phyloP scores from a whole-genome alignment of 2,797 vertebrate genomes.

The Pogoniulus pusillus region DNA sequence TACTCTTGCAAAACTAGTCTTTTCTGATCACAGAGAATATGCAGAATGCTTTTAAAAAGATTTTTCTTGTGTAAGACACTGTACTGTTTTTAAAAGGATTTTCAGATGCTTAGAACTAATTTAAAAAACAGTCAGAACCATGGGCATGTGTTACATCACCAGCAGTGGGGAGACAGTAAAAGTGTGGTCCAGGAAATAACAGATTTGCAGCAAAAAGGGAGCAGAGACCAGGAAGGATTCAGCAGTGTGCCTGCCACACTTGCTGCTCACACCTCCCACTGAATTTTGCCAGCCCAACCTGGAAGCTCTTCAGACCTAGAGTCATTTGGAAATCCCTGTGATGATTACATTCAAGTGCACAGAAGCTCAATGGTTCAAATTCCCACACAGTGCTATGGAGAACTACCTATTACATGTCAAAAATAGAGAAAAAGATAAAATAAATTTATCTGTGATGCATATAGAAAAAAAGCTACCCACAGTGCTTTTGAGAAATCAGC shows the following conservation, averaged over 20 bases:
- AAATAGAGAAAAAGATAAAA: background rate
- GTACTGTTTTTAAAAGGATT: background rate
- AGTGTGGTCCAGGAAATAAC: background rate
- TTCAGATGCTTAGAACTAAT: background rate
- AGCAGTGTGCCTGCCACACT: background rate
- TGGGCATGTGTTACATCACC: background rate
- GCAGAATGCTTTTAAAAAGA: background rate
- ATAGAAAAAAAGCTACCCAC: background rate
- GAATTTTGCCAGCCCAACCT: background rate
- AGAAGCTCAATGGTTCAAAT: background rate
- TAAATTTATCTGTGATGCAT: background rate
- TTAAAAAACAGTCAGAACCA: background rate
- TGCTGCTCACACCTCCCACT: background rate
- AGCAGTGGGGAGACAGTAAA: background rate
- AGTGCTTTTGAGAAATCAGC: background rate
- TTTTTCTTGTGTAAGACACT: background rate
- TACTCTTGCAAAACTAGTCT: background rate
- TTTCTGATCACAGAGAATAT: background rate
- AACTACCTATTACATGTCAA: background rate
- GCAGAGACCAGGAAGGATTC: background rate
- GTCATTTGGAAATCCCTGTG: background rate
- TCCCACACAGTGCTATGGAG: background rate
- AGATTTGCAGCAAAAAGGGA: background rate
- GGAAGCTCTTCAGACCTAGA: background rate
- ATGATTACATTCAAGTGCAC: background rate